Conservation (phyloP, 2,113 vertebrate species). For the Sterrhoptilus dennistouni region DNA sequence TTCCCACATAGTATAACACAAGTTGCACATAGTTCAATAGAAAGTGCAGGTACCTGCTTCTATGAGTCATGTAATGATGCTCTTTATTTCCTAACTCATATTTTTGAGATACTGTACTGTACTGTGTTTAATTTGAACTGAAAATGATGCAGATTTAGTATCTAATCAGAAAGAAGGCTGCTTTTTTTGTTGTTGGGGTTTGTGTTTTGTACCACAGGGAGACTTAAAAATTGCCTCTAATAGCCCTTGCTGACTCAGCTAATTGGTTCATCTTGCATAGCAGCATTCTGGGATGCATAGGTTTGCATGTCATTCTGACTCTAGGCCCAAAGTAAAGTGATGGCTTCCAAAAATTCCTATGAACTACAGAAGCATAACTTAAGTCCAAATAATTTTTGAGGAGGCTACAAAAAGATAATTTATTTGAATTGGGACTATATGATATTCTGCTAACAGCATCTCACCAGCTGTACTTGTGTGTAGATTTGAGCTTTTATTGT, state of each 20-base stretch:
- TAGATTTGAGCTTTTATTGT: constrained; percentile 57
- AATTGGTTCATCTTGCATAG: neutral
- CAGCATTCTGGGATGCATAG: neutral
- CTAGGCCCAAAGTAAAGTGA: neutral
- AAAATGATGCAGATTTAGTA: neutral
- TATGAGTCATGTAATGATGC: neutral
- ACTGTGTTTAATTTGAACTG: neutral
- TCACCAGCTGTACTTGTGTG: constrained; percentile 23
- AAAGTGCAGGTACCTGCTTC: neutral
- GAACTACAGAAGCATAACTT: neutral
- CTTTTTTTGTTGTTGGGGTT: neutral
- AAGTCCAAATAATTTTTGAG: neutral
- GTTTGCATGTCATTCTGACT: neutral
- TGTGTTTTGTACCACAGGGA: neutral
- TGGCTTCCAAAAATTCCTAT: neutral
- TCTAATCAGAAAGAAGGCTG: neutral
- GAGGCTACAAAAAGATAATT: neutral
- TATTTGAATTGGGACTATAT: constrained; percentile 15
- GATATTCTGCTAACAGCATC: constrained; percentile 37
- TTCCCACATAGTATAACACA: neutral
- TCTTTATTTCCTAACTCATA: neutral
- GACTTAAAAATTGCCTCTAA: neutral
- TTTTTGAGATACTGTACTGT: neutral
- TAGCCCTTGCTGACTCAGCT: neutral
- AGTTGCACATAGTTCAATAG: neutral